phyloP scores from a whole-genome alignment of 2,888 invertebrate species.

The Aradus depressus region DNA sequence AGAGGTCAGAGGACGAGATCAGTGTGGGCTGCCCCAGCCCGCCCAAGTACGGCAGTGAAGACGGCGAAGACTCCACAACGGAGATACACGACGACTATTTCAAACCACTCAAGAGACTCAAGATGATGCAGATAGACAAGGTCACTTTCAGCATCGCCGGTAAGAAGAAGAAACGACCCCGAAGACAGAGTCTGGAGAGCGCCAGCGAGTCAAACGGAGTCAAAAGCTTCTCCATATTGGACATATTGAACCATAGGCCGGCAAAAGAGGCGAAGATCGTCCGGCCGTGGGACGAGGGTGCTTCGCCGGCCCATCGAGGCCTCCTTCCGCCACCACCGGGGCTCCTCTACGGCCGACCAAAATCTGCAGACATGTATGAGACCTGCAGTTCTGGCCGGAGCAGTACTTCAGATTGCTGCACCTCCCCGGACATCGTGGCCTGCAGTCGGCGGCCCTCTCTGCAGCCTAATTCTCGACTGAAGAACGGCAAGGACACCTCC shows the following conservation, averaged over 20 bases:
- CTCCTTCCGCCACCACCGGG: constrained; percentile 36
- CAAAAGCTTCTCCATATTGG: constrained; percentile 82
- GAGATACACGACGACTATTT: constrained; percentile 58
- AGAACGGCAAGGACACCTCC: constrained; percentile 47
- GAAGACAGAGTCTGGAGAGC: constrained; percentile 20
- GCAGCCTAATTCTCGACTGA: constrained; percentile 27
- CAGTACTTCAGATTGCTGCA: constrained; percentile 65
- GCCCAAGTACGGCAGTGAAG: constrained; percentile 35
- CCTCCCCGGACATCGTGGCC: constrained; percentile 32
- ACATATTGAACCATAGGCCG: constrained; percentile 74
- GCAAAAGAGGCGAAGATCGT: constrained; percentile 55
- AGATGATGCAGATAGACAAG: constrained; percentile 51
- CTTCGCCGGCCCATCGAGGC: constrained; percentile 32
- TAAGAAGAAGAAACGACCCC: constrained; percentile 32
- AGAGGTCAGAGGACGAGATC: constrained; percentile 53
- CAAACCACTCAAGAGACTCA: constrained; percentile 65
- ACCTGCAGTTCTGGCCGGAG: constrained; percentile 45
- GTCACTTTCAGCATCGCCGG: constrained; percentile 32
- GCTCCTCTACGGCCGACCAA: constrained; percentile 42
- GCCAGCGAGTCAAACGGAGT: constrained; percentile 49
- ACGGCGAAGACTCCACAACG: constrained; percentile 30
- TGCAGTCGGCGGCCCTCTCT: constrained; percentile 24
- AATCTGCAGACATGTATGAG: constrained; percentile 29
- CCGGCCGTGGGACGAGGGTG: constrained; percentile 67
- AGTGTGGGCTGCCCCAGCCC: constrained; percentile 66